Conservation (phyloP, 2,797 vertebrate species). For the Tinamus major region DNA sequence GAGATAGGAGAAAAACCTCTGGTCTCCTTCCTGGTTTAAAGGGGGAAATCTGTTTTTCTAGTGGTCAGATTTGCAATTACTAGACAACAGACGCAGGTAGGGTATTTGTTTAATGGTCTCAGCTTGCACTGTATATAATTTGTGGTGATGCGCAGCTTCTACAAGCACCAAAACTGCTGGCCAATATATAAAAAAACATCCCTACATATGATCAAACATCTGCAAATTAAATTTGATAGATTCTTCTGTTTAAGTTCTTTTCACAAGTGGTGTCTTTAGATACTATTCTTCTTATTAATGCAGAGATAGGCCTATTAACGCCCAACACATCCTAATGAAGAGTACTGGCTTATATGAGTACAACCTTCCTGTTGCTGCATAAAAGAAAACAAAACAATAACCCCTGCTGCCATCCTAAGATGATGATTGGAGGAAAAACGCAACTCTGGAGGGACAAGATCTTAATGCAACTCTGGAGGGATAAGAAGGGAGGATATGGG, state of each 20-base stretch:
- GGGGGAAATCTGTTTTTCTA: background rate
- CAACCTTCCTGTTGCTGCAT: background rate
- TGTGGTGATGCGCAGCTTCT: background rate
- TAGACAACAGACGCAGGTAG: background rate
- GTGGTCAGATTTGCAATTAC: accelerated
- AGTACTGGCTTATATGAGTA: background rate
- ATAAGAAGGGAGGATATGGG: background rate
- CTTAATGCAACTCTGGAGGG: background rate
- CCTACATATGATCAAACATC: background rate
- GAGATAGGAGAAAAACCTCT: background rate
- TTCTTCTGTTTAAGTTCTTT: background rate
- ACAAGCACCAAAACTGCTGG: background rate
- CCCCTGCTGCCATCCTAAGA: background rate
- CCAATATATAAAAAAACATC: background rate
- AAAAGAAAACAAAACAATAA: background rate
- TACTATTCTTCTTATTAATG: accelerated
- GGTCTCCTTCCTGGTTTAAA: background rate
- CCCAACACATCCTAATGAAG: background rate
- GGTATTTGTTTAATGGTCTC: background rate
- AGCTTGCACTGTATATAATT: background rate
- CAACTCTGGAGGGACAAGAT: background rate
- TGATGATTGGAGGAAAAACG: background rate
- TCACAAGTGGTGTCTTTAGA: background rate
- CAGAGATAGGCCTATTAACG: background rate
- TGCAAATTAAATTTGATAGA: background rate